phyloP scores from a whole-genome alignment of 2,888 invertebrate species.

The Cylloceria caligata region DNA sequence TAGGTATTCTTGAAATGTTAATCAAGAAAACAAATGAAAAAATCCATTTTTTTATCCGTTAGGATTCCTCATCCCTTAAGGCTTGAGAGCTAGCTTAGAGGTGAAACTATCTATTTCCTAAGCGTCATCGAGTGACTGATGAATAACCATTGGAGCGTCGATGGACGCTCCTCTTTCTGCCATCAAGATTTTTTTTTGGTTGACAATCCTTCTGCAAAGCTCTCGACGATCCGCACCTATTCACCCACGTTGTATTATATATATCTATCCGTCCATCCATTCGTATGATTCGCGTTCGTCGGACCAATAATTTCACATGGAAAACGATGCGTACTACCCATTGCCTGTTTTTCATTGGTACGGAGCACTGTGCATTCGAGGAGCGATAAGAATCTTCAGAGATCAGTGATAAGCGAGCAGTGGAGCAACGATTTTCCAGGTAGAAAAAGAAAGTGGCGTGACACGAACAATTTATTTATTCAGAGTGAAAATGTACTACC shows the following conservation, averaged over 20 bases:
- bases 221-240: too few relatives aligned
- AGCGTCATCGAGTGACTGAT: background rate
- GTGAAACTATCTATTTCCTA: too few relatives aligned
- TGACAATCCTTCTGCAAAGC: background rate
- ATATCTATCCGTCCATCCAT: background rate
- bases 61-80: too few relatives aligned
- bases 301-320: background rate
- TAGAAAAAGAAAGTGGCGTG: slow-evolving; percentile 52
- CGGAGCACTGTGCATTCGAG: background rate
- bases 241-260: background rate
- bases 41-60: too few relatives aligned
- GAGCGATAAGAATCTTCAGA: background rate
- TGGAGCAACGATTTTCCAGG: slow-evolving; percentile 23
- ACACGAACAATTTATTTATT: slow-evolving; percentile 44
- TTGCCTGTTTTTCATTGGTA: background rate
- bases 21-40: too few relatives aligned
- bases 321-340: background rate
- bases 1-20: too few relatives aligned
- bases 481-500: slow-evolving; percentile 23
- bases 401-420: slow-evolving; percentile 4
- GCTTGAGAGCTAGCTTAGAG: too few relatives aligned
- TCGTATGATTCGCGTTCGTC: background rate
- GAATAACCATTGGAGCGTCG: background rate
- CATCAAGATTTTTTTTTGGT: too few relatives aligned
- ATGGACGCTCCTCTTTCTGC: background rate